Conservation (phyloP, 2,888 invertebrate species). For the Yponomeuta sedellus region DNA sequence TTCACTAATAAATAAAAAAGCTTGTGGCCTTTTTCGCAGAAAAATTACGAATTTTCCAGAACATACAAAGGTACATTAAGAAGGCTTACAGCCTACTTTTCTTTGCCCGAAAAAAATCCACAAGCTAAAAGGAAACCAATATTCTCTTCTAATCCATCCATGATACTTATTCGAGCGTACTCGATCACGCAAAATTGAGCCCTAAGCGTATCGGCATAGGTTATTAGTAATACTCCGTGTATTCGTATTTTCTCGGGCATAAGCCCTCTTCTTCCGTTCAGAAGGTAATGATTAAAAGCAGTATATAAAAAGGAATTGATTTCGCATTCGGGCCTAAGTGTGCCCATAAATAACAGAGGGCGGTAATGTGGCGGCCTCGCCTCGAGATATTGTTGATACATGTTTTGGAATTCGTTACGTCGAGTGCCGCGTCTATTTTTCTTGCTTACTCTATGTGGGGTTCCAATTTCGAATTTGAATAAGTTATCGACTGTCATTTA, state of each 20-base stretch:
- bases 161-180: background rate
- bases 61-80: background rate
- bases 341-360: conserved; percentile 15
- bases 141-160: background rate
- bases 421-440: conserved; percentile 1
- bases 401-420: background rate
- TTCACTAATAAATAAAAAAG: background rate
- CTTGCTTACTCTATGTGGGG: background rate
- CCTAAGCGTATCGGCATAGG: conserved; percentile 14
- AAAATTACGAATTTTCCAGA: background rate
- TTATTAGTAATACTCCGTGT: background rate
- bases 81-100: background rate
- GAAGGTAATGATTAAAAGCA: conserved; percentile 13
- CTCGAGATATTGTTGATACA: conserved; percentile 12
- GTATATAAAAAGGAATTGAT: conserved; percentile 17
- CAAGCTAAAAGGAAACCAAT: background rate
- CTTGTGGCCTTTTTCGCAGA: background rate
- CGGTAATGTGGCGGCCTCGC: conserved; percentile 12
- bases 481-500: background rate
- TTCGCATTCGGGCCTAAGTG: conserved; percentile 16
- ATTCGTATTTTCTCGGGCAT: background rate
- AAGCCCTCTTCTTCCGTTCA: conserved; percentile 6
- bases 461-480: background rate
- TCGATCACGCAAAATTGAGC: conserved; percentile 1
- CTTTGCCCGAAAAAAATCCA: background rate